Percentiles rank a stretch among this genome's conserved stretches.
Conservation (phyloP, 2,113 vertebrate genomes). For the Rhombomys opimus region DNA sequence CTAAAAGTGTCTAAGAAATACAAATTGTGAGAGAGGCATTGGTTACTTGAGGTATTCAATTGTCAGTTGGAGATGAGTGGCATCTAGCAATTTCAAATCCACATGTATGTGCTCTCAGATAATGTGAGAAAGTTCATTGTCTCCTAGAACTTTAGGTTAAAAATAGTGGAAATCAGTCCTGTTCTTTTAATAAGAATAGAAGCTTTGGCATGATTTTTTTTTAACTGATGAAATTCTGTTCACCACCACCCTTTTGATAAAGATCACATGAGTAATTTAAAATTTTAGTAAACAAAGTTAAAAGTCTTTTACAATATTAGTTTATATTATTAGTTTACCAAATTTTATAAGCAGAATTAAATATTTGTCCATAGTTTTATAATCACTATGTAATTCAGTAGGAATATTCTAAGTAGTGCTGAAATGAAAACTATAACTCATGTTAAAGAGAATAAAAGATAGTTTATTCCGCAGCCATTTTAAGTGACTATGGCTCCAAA, state of each 20-base stretch:
- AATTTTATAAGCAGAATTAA: not conserved
- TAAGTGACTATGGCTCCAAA: not conserved
- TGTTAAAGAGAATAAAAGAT: not conserved
- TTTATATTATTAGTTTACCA: not conserved
- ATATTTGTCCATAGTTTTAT: not conserved
- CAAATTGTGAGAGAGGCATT: not conserved
- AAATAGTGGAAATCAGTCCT: not conserved
- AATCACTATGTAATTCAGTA: not conserved
- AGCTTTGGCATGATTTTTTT: not conserved
- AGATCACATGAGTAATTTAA: not conserved
- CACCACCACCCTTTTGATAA: not conserved
- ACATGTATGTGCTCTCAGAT: not conserved
- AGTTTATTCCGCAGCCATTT: not conserved
- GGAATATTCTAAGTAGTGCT: not conserved
- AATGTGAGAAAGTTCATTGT: not conserved
- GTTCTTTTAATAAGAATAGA: not conserved
- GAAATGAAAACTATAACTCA: not conserved
- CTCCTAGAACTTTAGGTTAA: not conserved
- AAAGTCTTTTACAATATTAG: not conserved
- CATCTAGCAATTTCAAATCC: not conserved
- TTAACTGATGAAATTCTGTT: not conserved
- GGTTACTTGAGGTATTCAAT: not conserved
- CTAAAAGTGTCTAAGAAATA: not conserved
- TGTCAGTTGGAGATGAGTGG: not conserved
- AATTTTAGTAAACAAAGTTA: not conserved